Conservation (phyloP, 1,140 invertebrate genomes). For the Watersipora subatra region DNA sequence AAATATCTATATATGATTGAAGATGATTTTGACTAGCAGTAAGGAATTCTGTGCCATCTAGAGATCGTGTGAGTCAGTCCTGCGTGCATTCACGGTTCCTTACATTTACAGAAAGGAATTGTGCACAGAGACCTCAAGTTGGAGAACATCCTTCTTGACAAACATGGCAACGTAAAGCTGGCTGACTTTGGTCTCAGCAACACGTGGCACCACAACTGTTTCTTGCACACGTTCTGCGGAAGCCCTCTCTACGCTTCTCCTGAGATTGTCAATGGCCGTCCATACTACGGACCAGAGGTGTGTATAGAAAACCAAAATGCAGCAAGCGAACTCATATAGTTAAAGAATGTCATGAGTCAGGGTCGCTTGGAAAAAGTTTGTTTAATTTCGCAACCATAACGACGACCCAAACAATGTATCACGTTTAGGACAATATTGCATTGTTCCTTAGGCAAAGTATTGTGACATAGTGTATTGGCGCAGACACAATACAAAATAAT, state of each 20-base stretch:
- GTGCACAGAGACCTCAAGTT: conserved; percentile 90
- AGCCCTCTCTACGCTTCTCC: conserved; percentile 95
- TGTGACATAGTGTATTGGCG: too few species aligned
- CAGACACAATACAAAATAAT: too few species aligned
- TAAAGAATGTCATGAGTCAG: too few species aligned
- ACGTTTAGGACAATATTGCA: too few species aligned
- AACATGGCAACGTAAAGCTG: conserved; percentile 90
- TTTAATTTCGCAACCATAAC: background rate
- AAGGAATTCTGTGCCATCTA: too few species aligned
- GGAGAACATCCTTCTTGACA: conserved; percentile 94
- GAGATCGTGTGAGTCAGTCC: too few species aligned
- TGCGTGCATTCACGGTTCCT: too few species aligned
- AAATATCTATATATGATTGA: too few species aligned
- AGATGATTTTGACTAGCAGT: too few species aligned
- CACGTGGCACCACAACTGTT: conserved; percentile 67
- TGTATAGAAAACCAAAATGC: conserved; percentile 10
- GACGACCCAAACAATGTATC: background rate
- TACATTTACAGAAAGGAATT: conserved; percentile 53
- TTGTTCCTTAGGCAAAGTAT: too few species aligned
- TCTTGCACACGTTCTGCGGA: conserved; percentile 86
- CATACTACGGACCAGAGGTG: conserved; percentile 87
- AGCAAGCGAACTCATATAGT: too few species aligned
- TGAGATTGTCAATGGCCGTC: conserved; percentile 93
- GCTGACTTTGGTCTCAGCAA: conserved; percentile 98
- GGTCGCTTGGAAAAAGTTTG: too few species aligned